A percentile compares a stretch with the other conserved stretches of the same genome.
phyloP scores from a whole-genome alignment of 2,113 vertebrate species.

The Halcyon senegalensis region DNA sequence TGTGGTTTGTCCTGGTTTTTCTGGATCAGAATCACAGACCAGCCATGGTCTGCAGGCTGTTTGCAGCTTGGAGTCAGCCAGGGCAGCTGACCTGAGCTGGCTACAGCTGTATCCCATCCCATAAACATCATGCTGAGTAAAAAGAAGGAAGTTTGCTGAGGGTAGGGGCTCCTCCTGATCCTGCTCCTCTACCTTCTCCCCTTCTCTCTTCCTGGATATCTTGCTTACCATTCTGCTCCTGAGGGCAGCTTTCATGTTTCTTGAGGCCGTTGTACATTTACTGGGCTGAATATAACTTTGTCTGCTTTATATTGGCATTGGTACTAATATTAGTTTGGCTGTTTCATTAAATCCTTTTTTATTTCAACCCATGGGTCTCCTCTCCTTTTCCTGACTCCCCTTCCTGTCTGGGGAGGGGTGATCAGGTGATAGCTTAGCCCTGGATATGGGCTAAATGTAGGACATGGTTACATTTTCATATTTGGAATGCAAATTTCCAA shows the following conservation, averaged over 20 bases:
- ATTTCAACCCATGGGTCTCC: neutral
- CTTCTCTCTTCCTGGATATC: neutral
- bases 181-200: neutral
- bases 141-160: neutral
- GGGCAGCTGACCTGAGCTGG: neutral
- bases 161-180: neutral
- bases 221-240: too few relatives aligned
- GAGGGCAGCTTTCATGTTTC: too few relatives aligned
- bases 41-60: neutral
- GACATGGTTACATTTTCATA: neutral
- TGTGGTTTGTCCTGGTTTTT: neutral
- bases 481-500: neutral
- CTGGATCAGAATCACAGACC: neutral
- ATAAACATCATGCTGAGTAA: neutral
- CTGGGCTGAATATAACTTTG: neutral
- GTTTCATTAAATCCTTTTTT: neutral
- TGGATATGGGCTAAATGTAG: neutral
- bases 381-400: neutral
- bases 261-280: too few relatives aligned
- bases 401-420: neutral
- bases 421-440: neutral
- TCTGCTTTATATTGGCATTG: neutral
- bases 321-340: neutral
- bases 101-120: neutral
- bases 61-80: neutral